phyloP scores from a whole-genome alignment of 2,113 vertebrate species.

The Leptobrachium leishanense region DNA sequence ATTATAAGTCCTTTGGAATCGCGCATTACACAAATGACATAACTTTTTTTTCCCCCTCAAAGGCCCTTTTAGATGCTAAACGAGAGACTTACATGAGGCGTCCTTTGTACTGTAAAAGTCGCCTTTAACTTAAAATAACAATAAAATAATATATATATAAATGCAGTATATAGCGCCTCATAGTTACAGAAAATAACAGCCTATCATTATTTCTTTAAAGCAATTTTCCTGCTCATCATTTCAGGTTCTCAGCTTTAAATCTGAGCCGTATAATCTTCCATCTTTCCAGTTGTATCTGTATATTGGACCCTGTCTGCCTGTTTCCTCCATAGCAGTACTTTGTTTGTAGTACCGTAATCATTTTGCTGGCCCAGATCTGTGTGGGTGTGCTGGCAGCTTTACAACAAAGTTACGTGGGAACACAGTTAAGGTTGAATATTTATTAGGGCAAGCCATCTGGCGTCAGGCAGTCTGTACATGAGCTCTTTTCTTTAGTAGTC shows the following conservation, averaged over 20 bases:
- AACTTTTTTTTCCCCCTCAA: conserved; percentile 44
- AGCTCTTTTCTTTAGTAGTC: conserved; percentile 87
- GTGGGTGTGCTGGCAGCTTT: conserved; percentile 97
- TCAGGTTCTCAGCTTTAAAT: conserved; percentile 67
- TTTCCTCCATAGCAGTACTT: conserved; percentile 93
- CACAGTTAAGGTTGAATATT: conserved; percentile 99
- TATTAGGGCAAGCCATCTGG: conserved; percentile 99
- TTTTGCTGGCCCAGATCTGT: conserved; percentile 94
- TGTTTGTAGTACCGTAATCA: conserved; percentile 99
- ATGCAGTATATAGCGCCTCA: neutral
- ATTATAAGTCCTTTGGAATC: neutral
- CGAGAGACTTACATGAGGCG: conserved; percentile 51
- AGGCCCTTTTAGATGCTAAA: conserved; percentile 54
- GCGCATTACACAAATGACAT: neutral
- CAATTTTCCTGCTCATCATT: conserved; percentile 55
- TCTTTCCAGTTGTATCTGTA: conserved; percentile 82
- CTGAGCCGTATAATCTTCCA: conserved; percentile 76
- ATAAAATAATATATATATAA: too few relatives aligned
- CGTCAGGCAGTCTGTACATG: conserved; percentile 98
- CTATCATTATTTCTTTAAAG: conserved; percentile 39
- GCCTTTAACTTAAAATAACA: neutral
- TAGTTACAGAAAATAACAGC: conserved; percentile 53
- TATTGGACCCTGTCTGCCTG: conserved; percentile 89
- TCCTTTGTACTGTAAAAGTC: conserved; percentile 40
- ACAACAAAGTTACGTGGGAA: conserved; percentile 99